Evolutionary conservation across 2,888 invertebrate genomes (phyloP).

Genomic region (Ochlodes sylvanus): DNA sequence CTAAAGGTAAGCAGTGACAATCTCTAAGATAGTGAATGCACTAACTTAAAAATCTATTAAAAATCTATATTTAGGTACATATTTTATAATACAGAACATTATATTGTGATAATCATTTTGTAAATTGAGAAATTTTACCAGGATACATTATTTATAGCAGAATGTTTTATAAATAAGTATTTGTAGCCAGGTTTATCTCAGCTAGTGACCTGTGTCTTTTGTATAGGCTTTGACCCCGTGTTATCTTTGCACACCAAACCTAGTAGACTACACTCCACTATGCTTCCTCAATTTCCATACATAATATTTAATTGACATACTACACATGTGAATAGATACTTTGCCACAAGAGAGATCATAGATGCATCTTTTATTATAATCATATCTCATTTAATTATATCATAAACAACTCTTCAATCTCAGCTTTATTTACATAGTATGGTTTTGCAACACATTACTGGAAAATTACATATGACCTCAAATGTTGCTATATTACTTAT

Average conservation of each 20-base stretch:
- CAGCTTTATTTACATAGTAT: background rate
- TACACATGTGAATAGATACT: background rate
- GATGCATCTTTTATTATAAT: background rate
- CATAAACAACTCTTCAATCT: slow-evolving; percentile 3
- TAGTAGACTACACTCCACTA: slow-evolving; percentile 63
- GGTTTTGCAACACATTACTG: background rate
- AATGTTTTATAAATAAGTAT: slow-evolving; percentile 56
- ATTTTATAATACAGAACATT: too few relatives aligned
- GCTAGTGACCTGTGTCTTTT: slow-evolving; percentile 77
- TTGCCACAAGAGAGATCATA: background rate
- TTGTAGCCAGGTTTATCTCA: slow-evolving; percentile 73
- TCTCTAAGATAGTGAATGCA: too few relatives aligned
- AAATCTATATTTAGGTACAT: too few relatives aligned
- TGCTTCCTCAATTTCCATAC: slow-evolving; percentile 64
- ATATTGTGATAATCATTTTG: slow-evolving; percentile 1
- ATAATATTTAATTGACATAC: background rate
- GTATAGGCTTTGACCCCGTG: slow-evolving; percentile 73
- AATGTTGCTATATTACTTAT: slow-evolving; percentile 7
- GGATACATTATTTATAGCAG: slow-evolving; percentile 27
- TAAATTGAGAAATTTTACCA: slow-evolving; percentile 1
- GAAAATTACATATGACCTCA: slow-evolving; percentile 22
- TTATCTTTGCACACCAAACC: slow-evolving; percentile 74
- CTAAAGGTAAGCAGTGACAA: too few relatives aligned
- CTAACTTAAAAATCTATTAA: too few relatives aligned
- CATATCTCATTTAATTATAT: slow-evolving; percentile 3